Percentiles rank a stretch among this genome's conserved stretches.
These are phyloP conservation scores for Halesus radiatus DNA, from an alignment of 1,140 invertebrate species.

Conservation along the genomic window DNA sequence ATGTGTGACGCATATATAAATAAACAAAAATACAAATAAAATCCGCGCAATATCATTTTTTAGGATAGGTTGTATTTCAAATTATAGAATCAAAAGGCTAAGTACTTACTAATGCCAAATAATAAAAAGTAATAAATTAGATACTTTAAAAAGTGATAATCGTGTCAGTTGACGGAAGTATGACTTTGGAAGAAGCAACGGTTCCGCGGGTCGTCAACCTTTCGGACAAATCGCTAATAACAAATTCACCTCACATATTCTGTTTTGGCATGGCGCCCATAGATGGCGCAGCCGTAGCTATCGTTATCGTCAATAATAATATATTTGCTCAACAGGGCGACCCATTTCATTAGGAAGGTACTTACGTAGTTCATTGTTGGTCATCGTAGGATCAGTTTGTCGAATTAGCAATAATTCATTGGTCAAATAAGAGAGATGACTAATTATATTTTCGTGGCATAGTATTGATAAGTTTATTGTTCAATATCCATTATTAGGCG, in stretches of 20 bases:
- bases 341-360: background rate
- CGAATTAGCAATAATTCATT: background rate
- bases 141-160: background rate
- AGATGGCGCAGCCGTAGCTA: background rate
- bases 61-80: too few species aligned
- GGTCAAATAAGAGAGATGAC: too few species aligned
- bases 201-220: slow-evolving; percentile 40
- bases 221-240: background rate
- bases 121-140: too few species aligned
- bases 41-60: too few species aligned
- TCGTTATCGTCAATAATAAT: background rate
- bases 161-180: slow-evolving; percentile 4
- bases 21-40: too few species aligned
- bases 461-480: too few species aligned
- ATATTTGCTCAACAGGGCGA: background rate
- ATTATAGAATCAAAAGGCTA: too few species aligned
- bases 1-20: too few species aligned
- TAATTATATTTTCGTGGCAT: background rate
- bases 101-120: too few species aligned
- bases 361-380: background rate
- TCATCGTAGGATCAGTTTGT: background rate
- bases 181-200: slow-evolving; percentile 26
- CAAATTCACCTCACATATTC: background rate
- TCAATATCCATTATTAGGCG: too few species aligned
- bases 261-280: slow-evolving; percentile 11